Evolutionary conservation across 2,888 invertebrate genomes (phyloP), one percentile per base, ranked within the genome.

Genomic region (Papilio demoleus): DNA sequence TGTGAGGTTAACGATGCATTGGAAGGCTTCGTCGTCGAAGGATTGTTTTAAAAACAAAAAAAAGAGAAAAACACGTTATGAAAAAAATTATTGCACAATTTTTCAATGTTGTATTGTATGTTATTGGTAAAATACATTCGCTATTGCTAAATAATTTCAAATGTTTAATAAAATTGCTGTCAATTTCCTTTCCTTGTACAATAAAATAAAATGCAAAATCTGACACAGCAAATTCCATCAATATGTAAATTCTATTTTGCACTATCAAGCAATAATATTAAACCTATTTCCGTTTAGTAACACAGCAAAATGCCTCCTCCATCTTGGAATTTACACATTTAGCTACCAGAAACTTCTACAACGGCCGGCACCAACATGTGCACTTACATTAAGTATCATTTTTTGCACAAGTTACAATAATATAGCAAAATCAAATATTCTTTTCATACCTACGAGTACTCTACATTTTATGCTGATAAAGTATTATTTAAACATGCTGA

Each of bases 401-500:
- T 64, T 65, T 60, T 34, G 45, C 19, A 11, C 24, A n/a, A 45
- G 40, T 50, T 61, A 36, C 56, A 53, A 56, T 22, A 40, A 27
- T 56, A 9, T 27, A 45, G 45, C 36, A 53, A 65, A 65, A 34
- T 22, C 31, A 56, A 67, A 14, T 19, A 19, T 64, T 22, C 6
- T 47, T 63, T 81, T 74, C 72, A 74, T 71, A 63, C 59, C 22
- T 17, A n/a, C 31, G 6, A 31, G 6, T 31, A 31, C 6, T 31
- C 40, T 14, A 31, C 58, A 17, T 50, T 47, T 61, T 22, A 4
- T 5, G 14, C 53, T 38, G 61, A 53, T 19, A 56, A 34, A 42
- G 27, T 9, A 27, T n/a, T n/a, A 42, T 31, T n/a, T 1, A 45
- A n/a, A 45, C 5, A 31, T 50, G 14, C 5, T 22, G 5, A 6